phyloP scores from a whole-genome alignment of 2,113 vertebrate genomes.

The Malurus melanocephalus region DNA sequence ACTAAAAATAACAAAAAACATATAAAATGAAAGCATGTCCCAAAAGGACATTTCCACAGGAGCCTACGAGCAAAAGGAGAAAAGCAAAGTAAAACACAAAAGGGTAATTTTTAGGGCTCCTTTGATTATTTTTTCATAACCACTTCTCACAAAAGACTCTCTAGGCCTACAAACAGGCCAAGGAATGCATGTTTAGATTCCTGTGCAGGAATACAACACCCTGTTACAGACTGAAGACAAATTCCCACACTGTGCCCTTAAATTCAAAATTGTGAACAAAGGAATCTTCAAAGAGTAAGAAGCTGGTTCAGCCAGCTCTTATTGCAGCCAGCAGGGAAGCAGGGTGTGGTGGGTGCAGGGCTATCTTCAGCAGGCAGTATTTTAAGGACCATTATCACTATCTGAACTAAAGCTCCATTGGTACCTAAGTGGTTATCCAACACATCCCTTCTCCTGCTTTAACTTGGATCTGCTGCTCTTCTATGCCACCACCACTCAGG shows the following conservation, averaged over 20 bases:
- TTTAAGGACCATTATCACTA: conserved; percentile 10
- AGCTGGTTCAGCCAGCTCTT: conserved; percentile 45
- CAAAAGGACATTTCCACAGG: neutral
- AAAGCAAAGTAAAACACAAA: neutral
- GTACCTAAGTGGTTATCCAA: neutral
- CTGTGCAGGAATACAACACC: neutral
- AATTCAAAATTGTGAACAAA: neutral
- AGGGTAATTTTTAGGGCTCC: neutral
- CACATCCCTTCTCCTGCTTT: neutral
- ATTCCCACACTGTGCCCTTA: neutral
- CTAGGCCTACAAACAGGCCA: neutral
- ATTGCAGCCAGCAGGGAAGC: neutral
- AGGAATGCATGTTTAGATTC: neutral
- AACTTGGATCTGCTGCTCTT: neutral
- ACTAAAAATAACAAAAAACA: neutral
- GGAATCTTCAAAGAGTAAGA: conserved; percentile 4
- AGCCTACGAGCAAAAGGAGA: neutral
- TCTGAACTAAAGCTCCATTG: neutral
- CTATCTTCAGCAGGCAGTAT: conserved; percentile 10
- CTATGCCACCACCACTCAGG: neutral
- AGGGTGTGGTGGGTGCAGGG: conserved; percentile 20
- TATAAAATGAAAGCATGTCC: neutral
- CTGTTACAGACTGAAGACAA: neutral
- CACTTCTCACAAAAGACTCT: neutral
- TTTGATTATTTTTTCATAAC: neutral